A percentile compares a stretch with the other conserved stretches of the same genome.
These are phyloP conservation scores for Drosophila ustulata DNA, from an alignment of 2,888 invertebrate genomes.

Conservation along the genomic window DNA sequence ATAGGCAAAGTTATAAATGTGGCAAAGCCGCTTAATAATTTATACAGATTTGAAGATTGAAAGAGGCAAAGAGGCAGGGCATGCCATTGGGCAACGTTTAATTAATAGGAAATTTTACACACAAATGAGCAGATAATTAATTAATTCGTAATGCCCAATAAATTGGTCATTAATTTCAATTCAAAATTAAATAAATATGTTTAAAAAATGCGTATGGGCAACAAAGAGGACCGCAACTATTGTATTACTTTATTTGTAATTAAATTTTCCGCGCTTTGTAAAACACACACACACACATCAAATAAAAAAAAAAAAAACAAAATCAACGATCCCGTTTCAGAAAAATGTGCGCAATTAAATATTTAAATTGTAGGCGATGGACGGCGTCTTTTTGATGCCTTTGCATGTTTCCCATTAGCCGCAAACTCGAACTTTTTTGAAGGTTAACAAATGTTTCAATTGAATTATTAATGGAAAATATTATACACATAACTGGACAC, in stretches of 20 bases:
- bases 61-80: background rate
- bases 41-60: constrained; percentile 36
- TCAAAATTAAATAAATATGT: constrained; percentile 33
- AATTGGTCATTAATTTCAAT: constrained; percentile 73
- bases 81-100: constrained; percentile 41
- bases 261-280: constrained; percentile 45
- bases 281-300: constrained; percentile 9
- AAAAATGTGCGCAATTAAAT: constrained; percentile 50
- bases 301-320: background rate
- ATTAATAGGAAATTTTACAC: constrained; percentile 65
- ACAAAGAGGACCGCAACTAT: constrained; percentile 33
- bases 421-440: constrained; percentile 29
- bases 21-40: constrained; percentile 18
- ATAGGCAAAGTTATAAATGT: constrained; percentile 10
- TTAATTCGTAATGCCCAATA: constrained; percentile 70
- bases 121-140: constrained; percentile 67
- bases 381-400: constrained; percentile 46
- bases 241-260: constrained; percentile 61
- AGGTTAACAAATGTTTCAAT: constrained; percentile 49
- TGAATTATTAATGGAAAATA: constrained; percentile 31
- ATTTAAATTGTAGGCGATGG: constrained; percentile 52
- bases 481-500: background rate
- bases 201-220: constrained; percentile 38
- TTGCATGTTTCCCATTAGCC: constrained; percentile 37
- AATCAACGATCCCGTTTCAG: background rate